phyloP scores from a whole-genome alignment of 2,888 invertebrate genomes.

The Rapana venosa region DNA sequence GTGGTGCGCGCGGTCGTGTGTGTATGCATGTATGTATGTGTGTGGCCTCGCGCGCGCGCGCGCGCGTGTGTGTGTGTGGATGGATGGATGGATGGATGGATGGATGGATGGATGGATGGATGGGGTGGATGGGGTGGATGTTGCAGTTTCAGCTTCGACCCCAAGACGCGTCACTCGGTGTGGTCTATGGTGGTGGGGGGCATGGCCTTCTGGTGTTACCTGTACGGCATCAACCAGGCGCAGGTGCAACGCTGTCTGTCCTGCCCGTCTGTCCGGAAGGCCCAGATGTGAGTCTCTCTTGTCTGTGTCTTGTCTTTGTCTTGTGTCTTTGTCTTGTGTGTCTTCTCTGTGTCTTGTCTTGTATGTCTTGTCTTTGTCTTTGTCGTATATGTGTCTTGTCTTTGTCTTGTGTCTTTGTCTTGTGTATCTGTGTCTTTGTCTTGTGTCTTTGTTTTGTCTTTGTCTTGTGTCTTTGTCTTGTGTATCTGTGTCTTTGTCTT shows the following conservation, averaged over 20 bases:
- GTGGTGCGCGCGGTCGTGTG: neutral
- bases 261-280: conserved; percentile 88
- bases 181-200: conserved; percentile 55
- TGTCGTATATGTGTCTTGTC: too few species aligned
- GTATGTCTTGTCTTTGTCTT: too few species aligned
- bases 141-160: conserved; percentile 51
- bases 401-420: too few species aligned
- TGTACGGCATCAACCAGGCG: conserved; percentile 95
- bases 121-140: neutral
- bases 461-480: too few species aligned
- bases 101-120: neutral
- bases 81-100: too few species aligned
- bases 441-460: too few species aligned
- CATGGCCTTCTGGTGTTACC: conserved; percentile 83
- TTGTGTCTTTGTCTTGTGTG: neutral
- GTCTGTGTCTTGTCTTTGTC: neutral
- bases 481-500: too few species aligned
- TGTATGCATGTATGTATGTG: neutral
- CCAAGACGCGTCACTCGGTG: conserved; percentile 53
- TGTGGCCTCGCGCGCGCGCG: too few species aligned
- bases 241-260: conserved; percentile 95
- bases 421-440: too few species aligned
- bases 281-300: conserved; percentile 76
- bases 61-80: too few species aligned
- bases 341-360: neutral